A percentile compares a stretch with the other conserved stretches of the same genome.
Evolutionary conservation across 2,113 vertebrate species (phyloP).

Genomic region (Choloepus hoffmanni): DNA sequence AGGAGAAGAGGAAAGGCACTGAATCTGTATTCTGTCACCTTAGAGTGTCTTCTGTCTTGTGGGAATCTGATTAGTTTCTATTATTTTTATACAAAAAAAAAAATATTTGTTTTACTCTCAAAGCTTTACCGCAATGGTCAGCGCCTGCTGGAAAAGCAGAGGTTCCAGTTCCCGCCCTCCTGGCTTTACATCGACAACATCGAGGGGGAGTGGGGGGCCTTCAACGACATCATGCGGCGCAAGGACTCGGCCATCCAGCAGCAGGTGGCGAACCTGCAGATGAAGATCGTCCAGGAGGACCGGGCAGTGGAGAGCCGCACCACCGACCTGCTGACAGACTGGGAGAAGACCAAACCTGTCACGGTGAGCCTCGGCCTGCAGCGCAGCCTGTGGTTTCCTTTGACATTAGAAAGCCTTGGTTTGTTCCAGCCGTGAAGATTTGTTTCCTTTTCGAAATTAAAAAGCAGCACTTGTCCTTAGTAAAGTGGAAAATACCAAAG

Average conservation of each 20-base stretch:
- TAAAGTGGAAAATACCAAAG: not conserved
- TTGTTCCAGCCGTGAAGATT: accelerated
- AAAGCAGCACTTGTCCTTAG: not conserved
- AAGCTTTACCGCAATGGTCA: slow-evolving; percentile 99
- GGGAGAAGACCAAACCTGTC: slow-evolving; percentile 99
- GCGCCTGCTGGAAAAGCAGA: slow-evolving; percentile 97
- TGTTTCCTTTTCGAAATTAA: not conserved
- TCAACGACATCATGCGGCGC: slow-evolving; percentile 99
- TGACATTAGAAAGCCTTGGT: too few species aligned
- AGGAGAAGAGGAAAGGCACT: accelerated
- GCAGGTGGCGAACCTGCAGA: slow-evolving; percentile 98
- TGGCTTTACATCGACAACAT: slow-evolving; percentile 99
- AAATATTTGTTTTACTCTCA: not conserved
- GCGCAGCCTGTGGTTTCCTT: too few species aligned
- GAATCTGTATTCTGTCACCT: not conserved
- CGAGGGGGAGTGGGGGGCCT: slow-evolving; percentile 99
- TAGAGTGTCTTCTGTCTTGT: accelerated
- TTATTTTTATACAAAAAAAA: not conserved
- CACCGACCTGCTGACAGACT: slow-evolving; percentile 95
- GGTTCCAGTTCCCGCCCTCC: slow-evolving; percentile 98
- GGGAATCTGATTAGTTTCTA: not conserved
- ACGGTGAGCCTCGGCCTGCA: slow-evolving; percentile 87
- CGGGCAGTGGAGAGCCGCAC: slow-evolving; percentile 98
- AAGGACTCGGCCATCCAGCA: slow-evolving; percentile 99
- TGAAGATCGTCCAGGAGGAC: slow-evolving; percentile 99